These are phyloP conservation scores for Meandrusa payeni DNA, from an alignment of 2,888 invertebrate species.

Conservation along the genomic window DNA sequence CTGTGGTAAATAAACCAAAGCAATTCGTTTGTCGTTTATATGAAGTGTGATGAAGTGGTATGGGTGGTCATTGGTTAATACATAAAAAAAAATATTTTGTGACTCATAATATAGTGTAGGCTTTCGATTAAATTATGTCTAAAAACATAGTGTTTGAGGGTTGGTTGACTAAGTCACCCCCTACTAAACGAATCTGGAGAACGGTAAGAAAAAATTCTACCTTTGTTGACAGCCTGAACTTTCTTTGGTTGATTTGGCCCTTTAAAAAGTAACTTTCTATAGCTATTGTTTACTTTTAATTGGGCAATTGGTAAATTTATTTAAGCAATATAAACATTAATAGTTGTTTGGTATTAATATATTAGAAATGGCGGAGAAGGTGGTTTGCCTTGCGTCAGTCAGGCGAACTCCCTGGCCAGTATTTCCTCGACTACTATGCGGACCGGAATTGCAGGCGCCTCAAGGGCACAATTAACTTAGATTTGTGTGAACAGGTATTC, in stretches of 20 bases:
- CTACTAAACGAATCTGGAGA: conserved; percentile 94
- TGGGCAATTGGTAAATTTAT: conserved; percentile 16
- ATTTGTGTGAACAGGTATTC: conserved; percentile 95
- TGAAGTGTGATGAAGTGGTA: conserved; percentile 28
- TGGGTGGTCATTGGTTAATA: conserved; percentile 31
- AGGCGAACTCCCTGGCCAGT: conserved; percentile 96
- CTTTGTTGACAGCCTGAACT: conserved; percentile 56
- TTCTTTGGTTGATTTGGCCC: conserved; percentile 36
- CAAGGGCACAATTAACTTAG: conserved; percentile 95
- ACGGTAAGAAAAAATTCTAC: conserved; percentile 86
- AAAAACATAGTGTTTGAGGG: conserved; percentile 92
- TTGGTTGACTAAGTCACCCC: conserved; percentile 97
- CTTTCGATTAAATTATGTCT: conserved; percentile 51
- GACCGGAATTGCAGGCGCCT: conserved; percentile 91
- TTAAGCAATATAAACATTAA: neutral
- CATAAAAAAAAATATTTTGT: conserved; percentile 41
- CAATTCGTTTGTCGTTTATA: conserved; percentile 25
- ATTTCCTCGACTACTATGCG: conserved; percentile 95
- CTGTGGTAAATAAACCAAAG: conserved; percentile 25
- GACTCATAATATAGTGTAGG: conserved; percentile 43
- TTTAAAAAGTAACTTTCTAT: too few relatives aligned
- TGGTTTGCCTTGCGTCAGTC: conserved; percentile 96
- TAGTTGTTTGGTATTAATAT: conserved; percentile 24
- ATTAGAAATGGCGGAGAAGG: conserved; percentile 95
- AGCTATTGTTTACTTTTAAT: too few relatives aligned